Conservation (phyloP, 2,888 invertebrate species). For the Microctonus hyperodae region DNA sequence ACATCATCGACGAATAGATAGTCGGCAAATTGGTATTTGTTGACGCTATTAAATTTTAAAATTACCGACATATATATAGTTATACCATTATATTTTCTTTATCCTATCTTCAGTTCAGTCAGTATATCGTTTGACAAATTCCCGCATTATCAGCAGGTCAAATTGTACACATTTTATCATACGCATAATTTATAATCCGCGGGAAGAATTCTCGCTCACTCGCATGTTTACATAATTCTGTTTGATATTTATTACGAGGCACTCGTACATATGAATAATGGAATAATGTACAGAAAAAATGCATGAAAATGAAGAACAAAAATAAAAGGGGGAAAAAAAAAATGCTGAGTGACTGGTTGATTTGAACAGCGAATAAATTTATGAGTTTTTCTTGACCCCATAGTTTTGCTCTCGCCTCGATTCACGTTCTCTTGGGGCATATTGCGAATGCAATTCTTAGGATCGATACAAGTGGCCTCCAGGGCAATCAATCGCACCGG, state of each 20-base stretch:
- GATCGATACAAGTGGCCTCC: slow-evolving; percentile 22
- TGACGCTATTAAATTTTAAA: background rate
- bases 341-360: background rate
- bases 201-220: background rate
- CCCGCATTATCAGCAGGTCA: background rate
- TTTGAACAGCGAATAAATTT: slow-evolving; percentile 8
- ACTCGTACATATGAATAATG: slow-evolving; percentile 13
- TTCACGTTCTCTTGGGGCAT: background rate
- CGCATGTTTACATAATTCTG: slow-evolving; percentile 9
- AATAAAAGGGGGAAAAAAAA: slow-evolving; percentile 3
- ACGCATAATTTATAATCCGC: background rate
- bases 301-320: background rate
- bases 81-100: background rate
- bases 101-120: background rate
- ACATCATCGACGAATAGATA: background rate
- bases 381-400: slow-evolving; percentile 1
- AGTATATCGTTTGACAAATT: background rate
- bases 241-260: background rate
- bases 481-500: slow-evolving; percentile 31
- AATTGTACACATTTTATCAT: background rate
- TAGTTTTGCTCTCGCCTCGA: background rate
- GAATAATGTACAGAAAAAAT: slow-evolving; percentile 4
- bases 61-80: background rate
- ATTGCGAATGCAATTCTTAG: slow-evolving; percentile 24
- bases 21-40: background rate